These are phyloP conservation scores for Acanthurus tractus DNA, from an alignment of 2,797 vertebrate species.

Conservation along the genomic window DNA sequence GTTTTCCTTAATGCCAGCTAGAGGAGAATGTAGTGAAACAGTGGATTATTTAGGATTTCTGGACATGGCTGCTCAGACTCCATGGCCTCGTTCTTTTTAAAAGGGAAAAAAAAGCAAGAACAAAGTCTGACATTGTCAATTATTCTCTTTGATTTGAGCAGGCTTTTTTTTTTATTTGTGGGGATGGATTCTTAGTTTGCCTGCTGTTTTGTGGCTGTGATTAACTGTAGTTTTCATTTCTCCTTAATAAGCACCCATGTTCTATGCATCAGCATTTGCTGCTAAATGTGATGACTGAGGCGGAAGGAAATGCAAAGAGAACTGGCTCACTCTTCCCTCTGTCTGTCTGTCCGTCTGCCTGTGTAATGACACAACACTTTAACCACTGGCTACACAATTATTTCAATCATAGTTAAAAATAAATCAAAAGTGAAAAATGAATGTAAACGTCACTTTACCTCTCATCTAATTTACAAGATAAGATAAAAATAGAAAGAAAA, in stretches of 20 bases:
- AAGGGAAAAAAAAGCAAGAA: conserved; percentile 37
- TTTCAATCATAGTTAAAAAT: too few species aligned
- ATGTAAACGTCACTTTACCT: too few species aligned
- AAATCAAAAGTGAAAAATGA: too few species aligned
- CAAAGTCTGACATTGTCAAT: conserved; percentile 51
- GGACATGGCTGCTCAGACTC: conserved; percentile 55
- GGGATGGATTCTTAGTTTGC: conserved; percentile 26
- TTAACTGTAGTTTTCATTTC: conserved; percentile 31
- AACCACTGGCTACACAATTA: too few species aligned
- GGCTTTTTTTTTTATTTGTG: conserved; percentile 25
- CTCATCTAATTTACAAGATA: too few species aligned
- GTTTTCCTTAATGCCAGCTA: conserved; percentile 49
- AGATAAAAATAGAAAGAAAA: too few species aligned
- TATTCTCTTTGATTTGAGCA: conserved; percentile 68
- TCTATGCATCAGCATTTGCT: conserved; percentile 16
- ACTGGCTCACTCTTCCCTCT: neutral
- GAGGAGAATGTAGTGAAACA: conserved; percentile 52
- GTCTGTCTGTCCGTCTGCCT: too few species aligned
- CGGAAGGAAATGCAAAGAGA: neutral
- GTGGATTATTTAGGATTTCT: conserved; percentile 79
- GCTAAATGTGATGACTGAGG: conserved; percentile 23
- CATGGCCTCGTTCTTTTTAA: conserved; percentile 53
- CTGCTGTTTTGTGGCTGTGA: conserved; percentile 24
- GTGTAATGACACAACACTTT: too few species aligned
- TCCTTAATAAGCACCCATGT: conserved; percentile 15